Conservation (phyloP, 2,113 vertebrate genomes). For the Pyxicephalus adspersus region DNA sequence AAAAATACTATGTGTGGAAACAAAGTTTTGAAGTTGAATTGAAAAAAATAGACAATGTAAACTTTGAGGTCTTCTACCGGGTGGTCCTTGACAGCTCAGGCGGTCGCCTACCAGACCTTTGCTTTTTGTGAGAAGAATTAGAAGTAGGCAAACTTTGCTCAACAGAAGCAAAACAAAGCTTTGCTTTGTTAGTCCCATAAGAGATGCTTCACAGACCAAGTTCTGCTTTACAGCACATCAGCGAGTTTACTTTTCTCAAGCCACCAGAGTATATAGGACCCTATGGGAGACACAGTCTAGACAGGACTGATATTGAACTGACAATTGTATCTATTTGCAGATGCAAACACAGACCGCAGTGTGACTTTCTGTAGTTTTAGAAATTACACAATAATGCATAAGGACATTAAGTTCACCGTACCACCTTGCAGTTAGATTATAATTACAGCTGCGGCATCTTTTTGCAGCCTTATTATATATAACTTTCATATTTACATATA, state of each 20-base stretch:
- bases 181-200: not conserved
- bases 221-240: not conserved
- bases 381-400: too few relatives aligned
- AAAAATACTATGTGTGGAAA: not conserved
- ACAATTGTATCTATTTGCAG: not conserved
- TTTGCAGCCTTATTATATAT: too few relatives aligned
- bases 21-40: not conserved
- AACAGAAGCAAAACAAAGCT: not conserved
- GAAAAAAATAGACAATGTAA: not conserved
- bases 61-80: not conserved
- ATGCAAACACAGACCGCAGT: not conserved
- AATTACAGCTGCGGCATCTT: too few relatives aligned
- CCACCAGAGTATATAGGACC: not conserved
- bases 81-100: not conserved
- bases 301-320: slow-evolving; percentile 22
- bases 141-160: not conserved
- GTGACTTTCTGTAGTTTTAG: too few relatives aligned
- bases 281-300: slow-evolving; percentile 9
- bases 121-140: not conserved
- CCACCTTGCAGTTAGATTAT: too few relatives aligned
- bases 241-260: not conserved
- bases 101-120: not conserved
- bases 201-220: slow-evolving; percentile 16
- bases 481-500: too few relatives aligned
- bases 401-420: too few relatives aligned